Evolutionary conservation across 2,113 vertebrate genomes (phyloP).

Genomic region (Tyto alba): DNA sequence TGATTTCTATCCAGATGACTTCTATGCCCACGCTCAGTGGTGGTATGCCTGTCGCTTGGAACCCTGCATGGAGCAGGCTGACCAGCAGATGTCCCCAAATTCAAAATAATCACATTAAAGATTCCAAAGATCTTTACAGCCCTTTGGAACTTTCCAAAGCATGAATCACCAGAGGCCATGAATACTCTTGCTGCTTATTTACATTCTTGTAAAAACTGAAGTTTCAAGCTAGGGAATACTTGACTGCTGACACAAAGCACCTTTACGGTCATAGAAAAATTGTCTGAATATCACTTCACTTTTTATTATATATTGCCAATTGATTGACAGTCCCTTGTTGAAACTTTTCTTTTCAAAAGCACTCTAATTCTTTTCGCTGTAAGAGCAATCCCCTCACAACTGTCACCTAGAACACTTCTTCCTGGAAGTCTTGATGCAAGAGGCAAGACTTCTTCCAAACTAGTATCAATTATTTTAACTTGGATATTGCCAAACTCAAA

Average conservation of each 20-base stretch:
- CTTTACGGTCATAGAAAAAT: background rate
- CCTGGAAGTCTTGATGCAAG: background rate
- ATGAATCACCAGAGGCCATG: background rate
- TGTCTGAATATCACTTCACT: background rate
- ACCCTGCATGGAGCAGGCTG: background rate
- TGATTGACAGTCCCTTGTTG: background rate
- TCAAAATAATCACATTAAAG: background rate
- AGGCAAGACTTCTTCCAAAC: background rate
- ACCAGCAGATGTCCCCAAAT: constrained; percentile 43
- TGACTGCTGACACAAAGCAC: background rate
- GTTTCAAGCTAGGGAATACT: background rate
- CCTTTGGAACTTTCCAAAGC: background rate
- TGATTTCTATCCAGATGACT: background rate
- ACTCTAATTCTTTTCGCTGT: rapidly evolving
- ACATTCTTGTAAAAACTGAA: background rate
- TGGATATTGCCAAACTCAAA: background rate
- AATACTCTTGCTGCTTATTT: background rate
- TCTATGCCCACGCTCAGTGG: rapidly evolving
- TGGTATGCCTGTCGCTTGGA: background rate
- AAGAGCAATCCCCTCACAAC: background rate
- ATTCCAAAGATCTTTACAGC: background rate
- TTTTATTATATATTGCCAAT: background rate
- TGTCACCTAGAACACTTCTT: background rate
- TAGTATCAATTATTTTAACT: background rate
- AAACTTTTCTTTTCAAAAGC: background rate